Evolutionary conservation across 2,888 invertebrate species (phyloP).

Genomic region (Aphrophora alni): DNA sequence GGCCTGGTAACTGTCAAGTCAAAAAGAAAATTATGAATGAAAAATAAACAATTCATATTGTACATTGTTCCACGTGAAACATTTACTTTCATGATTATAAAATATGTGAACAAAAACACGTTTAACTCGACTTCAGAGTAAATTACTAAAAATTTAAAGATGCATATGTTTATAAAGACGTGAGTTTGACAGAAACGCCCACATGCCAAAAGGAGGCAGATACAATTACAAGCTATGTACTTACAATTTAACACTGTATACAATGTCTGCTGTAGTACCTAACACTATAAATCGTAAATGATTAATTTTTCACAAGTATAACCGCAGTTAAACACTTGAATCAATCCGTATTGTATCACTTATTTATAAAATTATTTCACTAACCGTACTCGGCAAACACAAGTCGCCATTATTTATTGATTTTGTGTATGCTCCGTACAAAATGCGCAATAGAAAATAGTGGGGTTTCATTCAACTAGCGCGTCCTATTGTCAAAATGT

Average conservation of each 20-base stretch:
- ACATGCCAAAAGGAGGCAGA: slow-evolving; percentile 4
- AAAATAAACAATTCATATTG: background rate
- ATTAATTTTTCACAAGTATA: background rate
- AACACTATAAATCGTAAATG: background rate
- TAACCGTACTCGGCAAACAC: slow-evolving; percentile 19
- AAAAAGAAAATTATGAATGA: background rate
- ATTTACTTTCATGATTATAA: background rate
- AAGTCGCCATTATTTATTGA: slow-evolving; percentile 47
- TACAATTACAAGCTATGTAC: background rate
- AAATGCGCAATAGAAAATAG: slow-evolving; percentile 23
- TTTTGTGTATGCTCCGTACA: slow-evolving; percentile 39
- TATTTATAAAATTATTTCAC: background rate
- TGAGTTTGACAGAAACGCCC: slow-evolving; percentile 9
- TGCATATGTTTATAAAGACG: slow-evolving; percentile 3
- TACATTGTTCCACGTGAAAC: background rate
- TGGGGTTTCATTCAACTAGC: background rate
- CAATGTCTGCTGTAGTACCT: background rate
- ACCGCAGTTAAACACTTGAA: background rate
- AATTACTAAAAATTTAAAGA: background rate
- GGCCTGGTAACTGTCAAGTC: background rate
- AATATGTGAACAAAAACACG: too few relatives aligned
- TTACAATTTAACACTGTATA: background rate
- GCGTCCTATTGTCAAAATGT: background rate
- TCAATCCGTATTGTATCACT: background rate
- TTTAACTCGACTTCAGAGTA: too few relatives aligned